Base-by-base conservation (phyloP, 1,140 invertebrate species). In the Bombus confusus region DNA sequence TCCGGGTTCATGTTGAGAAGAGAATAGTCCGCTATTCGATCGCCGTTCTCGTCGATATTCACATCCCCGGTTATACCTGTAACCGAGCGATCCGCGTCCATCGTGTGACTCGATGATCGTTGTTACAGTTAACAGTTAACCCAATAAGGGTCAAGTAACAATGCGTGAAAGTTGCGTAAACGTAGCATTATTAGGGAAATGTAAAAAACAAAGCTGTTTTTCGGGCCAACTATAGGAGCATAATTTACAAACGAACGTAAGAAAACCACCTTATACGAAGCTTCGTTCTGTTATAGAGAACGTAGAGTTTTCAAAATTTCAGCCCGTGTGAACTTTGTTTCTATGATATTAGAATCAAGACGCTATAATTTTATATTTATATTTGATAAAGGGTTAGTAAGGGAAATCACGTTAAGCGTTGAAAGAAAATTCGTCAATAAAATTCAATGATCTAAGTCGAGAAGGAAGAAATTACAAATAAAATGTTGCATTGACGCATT, bases 41-140 rank as follows among this genome's bases (percentile, higher is more conserved):
- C 98, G 0, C 98, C 98, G 94, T 99, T 99, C 2, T 96, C 95
- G 93, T 99, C 98, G 86, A 99, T 99, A 78, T 97, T 97, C 6
- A 99, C 98, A 86, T 98, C 97, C 0, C 98, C 98, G 0, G 98
- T 98, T 81, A 99, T 98, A 73, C 98, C 98, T 97, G 95, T 59
- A 93, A 96, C 91, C 71, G 8, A 47, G 37, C 5, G n/a, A n/a
- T 25, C 5, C 47, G 47, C 47, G 47, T 22, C 15, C 22, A 12
- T 64, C 57, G 25, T 9, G n/a, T 25, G 47, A 62, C 34, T 43
- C 28, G n/a, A 66, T 66, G 25, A 59, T 28, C 22, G 57, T 47
- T 47, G 47, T 18, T 47, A 6, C 47, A 15, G n/a, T n/a, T 18
- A 47, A 18, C 1, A 18, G 18, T 47, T 18, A 47, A 18, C 15